Evolutionary conservation across 2,888 invertebrate species (phyloP).

Genomic region (Eutolmus rufibarbis): DNA sequence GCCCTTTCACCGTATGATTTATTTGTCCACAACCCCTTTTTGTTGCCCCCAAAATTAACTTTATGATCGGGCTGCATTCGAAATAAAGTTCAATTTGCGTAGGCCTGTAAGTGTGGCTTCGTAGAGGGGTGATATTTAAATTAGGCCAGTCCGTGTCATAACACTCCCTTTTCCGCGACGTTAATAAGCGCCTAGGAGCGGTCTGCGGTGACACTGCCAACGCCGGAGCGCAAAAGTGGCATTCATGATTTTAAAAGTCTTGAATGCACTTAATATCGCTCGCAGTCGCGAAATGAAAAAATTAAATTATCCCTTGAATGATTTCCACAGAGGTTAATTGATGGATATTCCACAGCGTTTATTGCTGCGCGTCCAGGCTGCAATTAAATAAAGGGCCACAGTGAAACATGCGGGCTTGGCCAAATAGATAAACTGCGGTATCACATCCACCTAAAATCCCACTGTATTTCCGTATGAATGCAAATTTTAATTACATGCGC

Average conservation of each 20-base stretch:
- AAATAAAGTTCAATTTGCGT: constrained; percentile 9
- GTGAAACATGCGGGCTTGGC: not conserved
- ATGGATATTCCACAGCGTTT: not conserved
- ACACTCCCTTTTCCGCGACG: not conserved
- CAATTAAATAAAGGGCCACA: not conserved
- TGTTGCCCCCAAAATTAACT: constrained; percentile 3
- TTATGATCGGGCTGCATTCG: not conserved
- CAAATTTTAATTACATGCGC: constrained; percentile 31
- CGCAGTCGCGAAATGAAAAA: not conserved
- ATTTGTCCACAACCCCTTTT: not conserved
- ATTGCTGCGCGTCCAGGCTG: not conserved
- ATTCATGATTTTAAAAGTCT: not conserved
- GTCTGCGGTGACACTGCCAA: not conserved
- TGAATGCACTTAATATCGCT: not conserved
- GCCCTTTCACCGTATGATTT: constrained; percentile 22
- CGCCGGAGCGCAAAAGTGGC: not conserved
- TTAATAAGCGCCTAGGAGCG: not conserved
- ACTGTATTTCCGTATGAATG: constrained; percentile 8
- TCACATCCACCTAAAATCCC: not conserved
- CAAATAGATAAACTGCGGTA: not conserved
- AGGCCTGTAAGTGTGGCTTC: not conserved
- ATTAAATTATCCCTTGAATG: not conserved
- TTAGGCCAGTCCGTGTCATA: not conserved
- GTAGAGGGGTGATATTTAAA: not conserved
- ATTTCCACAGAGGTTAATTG: not conserved